phyloP scores from a whole-genome alignment of 2,113 vertebrate species.

The Notothenia rossii region DNA sequence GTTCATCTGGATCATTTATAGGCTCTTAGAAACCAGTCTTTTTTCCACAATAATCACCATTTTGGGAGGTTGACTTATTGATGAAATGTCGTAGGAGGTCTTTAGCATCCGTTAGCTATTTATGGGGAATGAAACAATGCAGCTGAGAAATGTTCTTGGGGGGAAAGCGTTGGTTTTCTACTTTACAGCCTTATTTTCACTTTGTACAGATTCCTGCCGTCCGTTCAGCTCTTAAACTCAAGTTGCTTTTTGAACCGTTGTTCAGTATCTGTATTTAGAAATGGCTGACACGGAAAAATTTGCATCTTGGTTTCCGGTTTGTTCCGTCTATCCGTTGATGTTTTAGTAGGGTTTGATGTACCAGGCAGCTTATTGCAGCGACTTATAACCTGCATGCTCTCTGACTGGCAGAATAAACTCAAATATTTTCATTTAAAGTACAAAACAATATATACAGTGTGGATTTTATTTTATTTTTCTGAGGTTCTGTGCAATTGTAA shows the following conservation, averaged over 20 bases:
- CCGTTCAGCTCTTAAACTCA: not conserved
- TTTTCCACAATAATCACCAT: not conserved
- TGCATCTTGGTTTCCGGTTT: constrained; percentile 1
- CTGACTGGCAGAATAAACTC: constrained; percentile 17
- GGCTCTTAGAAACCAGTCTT: not conserved
- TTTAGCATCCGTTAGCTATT: not conserved
- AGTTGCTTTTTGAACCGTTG: not conserved
- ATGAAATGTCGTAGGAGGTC: not conserved
- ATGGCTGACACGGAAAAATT: not conserved
- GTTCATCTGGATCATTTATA: not conserved
- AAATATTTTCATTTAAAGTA: not conserved
- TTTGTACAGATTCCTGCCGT: not conserved
- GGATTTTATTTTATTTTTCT: constrained; percentile 2
- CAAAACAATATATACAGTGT: constrained; percentile 18
- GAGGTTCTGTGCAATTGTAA: constrained; percentile 64
- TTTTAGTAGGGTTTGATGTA: constrained; percentile 18
- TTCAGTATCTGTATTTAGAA: not conserved
- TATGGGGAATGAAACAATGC: not conserved
- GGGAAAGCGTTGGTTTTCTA: not conserved
- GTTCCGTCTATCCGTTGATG: not conserved
- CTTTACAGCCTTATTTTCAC: constrained; percentile 10
- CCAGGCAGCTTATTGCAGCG: constrained; percentile 29
- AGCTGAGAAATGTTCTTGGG: not conserved
- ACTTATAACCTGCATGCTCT: constrained; percentile 56
- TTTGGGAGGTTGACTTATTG: not conserved